phyloP scores from a whole-genome alignment of 1,140 invertebrate genomes.

The Probaryconus sp. region DNA sequence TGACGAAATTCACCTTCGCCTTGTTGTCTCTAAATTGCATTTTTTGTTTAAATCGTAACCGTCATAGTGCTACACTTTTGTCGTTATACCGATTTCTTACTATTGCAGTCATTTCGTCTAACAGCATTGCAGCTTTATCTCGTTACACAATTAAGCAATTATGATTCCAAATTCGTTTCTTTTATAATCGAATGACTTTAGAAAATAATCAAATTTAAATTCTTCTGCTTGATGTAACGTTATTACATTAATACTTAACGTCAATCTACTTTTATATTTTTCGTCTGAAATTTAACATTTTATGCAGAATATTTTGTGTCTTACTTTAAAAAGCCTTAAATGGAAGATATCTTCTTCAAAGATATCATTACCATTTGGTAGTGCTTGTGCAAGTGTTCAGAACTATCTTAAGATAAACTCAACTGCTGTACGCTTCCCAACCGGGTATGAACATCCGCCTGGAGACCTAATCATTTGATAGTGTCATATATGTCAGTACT shows the following conservation, averaged over 20 bases:
- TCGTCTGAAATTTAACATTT: no score
- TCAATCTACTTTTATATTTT: no score
- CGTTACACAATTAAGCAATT: background rate
- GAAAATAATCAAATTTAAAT: no score
- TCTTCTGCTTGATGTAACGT: no score
- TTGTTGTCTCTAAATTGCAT: constrained; percentile 52
- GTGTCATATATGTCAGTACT: constrained; percentile 41
- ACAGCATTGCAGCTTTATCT: no score
- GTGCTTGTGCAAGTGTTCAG: constrained; percentile 34
- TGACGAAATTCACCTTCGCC: constrained; percentile 56
- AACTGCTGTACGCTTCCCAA: background rate
- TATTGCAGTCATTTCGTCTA: constrained; percentile 6
- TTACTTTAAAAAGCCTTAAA: constrained; percentile 14
- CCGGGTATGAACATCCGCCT: constrained; percentile 18
- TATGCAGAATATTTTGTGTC: background rate
- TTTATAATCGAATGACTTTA: no score
- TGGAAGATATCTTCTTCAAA: constrained; percentile 40
- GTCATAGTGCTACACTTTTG: constrained; percentile 19
- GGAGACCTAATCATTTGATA: constrained; percentile 43
- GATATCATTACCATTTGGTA: constrained; percentile 39
- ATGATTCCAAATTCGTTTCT: no score
- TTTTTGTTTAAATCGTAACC: constrained; percentile 47
- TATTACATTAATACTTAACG: no score
- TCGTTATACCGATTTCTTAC: constrained; percentile 25
- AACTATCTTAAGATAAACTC: constrained; percentile 40